These are phyloP conservation scores for Schizaphis graminum DNA, from an alignment of 2,888 invertebrate species.

Conservation along the genomic window DNA sequence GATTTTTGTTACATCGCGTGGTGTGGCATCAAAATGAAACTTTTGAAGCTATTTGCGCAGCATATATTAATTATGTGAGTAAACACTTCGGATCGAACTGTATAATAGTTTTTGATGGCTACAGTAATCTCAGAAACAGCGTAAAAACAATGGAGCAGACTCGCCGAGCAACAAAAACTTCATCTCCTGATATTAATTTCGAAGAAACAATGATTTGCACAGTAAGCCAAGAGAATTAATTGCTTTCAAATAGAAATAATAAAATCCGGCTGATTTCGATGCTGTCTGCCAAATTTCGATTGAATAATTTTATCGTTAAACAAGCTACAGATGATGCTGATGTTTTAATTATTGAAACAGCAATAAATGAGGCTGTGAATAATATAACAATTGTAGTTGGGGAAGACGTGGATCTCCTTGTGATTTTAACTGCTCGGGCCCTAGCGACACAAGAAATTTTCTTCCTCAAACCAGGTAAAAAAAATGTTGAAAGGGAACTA, in stretches of 20 bases:
- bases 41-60: not conserved
- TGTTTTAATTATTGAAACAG: conserved; percentile 67
- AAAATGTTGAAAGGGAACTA: conserved; percentile 58
- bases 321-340: conserved; percentile 68
- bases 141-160: not conserved
- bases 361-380: conserved; percentile 42
- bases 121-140: not conserved
- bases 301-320: conserved; percentile 66
- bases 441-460: conserved; percentile 63
- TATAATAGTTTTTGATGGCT: not conserved
- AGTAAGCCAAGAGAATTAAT: conserved; percentile 68
- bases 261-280: conserved; percentile 68
- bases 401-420: conserved; percentile 69
- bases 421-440: conserved; percentile 65
- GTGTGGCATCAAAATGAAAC: conserved; percentile 3
- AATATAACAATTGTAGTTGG: conserved; percentile 66
- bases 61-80: conserved; percentile 16
- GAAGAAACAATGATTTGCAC: conserved; percentile 65
- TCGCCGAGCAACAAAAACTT: not conserved
- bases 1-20: conserved; percentile 66
- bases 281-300: too few species aligned
- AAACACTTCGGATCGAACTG: not conserved
- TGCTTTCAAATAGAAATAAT: conserved; percentile 68
- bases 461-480: conserved; percentile 67
- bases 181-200: conserved; percentile 14